These are phyloP conservation scores for Polyploca ridens DNA, from an alignment of 2,888 invertebrate genomes.

Conservation along the genomic window DNA sequence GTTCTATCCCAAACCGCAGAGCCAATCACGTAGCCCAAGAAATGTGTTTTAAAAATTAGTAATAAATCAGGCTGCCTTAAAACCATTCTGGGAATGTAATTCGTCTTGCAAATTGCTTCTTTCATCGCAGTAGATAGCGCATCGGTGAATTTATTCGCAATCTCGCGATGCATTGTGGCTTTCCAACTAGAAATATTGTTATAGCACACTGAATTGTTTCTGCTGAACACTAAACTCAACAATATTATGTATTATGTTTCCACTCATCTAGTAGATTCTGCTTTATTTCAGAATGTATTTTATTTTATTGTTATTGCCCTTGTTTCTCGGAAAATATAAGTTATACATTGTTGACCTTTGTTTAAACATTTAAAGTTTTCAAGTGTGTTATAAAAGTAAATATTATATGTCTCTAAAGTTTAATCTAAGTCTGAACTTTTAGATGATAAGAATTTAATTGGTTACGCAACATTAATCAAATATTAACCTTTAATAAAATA, in stretches of 20 bases:
- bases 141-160: conserved; percentile 21
- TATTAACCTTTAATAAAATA: too few species aligned
- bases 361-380: too few species aligned
- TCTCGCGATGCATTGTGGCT: conserved; percentile 20
- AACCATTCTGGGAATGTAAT: conserved; percentile 4
- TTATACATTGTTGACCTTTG: too few species aligned
- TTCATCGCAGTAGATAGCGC: conserved; percentile 14
- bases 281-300: not conserved
- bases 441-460: too few species aligned
- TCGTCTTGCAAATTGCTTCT: conserved; percentile 20
- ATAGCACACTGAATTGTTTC: conserved; percentile 13
- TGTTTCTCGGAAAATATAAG: too few species aligned
- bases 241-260: not conserved
- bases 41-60: conserved; percentile 11
- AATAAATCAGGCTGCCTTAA: conserved; percentile 10
- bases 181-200: conserved; percentile 13
- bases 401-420: too few species aligned
- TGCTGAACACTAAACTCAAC: conserved; percentile 3
- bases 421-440: too few species aligned
- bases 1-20: conserved; percentile 3
- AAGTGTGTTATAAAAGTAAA: too few species aligned
- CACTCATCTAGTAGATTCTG: not conserved
- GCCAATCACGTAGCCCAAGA: not conserved
- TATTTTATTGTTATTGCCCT: not conserved
- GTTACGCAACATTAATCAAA: too few species aligned